Evolutionary conservation across 2,113 vertebrate species (phyloP).

Genomic region (Monopterus albus): DNA sequence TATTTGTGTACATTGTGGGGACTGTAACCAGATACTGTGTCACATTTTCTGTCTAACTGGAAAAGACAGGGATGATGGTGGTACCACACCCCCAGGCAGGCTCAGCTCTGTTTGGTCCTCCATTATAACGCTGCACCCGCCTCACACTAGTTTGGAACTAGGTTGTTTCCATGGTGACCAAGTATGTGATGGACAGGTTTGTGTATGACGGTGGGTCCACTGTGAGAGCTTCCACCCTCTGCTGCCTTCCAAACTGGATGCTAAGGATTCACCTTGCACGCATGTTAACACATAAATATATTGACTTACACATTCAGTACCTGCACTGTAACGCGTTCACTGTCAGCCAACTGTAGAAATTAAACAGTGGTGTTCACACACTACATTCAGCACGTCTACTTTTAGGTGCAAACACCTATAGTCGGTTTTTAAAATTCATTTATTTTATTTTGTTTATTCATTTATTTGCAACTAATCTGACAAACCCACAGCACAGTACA

Average conservation of each 20-base stretch:
- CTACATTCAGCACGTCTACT: slow-evolving; percentile 30
- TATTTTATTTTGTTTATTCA: neutral
- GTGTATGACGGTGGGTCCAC: slow-evolving; percentile 68
- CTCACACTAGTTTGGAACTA: slow-evolving; percentile 77
- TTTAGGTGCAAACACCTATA: slow-evolving; percentile 54
- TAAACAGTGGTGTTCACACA: slow-evolving; percentile 23
- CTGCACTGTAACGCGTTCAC: slow-evolving; percentile 15
- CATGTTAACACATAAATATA: slow-evolving; percentile 5
- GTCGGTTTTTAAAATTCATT: too few relatives aligned
- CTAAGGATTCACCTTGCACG: slow-evolving; percentile 31
- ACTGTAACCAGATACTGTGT: slow-evolving; percentile 16
- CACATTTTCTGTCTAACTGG: slow-evolving; percentile 35
- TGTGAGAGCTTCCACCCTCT: slow-evolving; percentile 50
- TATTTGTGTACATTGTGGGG: slow-evolving; percentile 24
- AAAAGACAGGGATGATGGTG: slow-evolving; percentile 50
- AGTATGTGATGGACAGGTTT: slow-evolving; percentile 80
- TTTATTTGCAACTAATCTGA: slow-evolving; percentile 15
- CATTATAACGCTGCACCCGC: slow-evolving; percentile 66
- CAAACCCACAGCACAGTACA: slow-evolving; percentile 33
- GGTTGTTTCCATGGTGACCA: slow-evolving; percentile 86
- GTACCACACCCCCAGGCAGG: slow-evolving; percentile 55
- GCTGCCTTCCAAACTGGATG: slow-evolving; percentile 32
- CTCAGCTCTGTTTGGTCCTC: slow-evolving; percentile 68
- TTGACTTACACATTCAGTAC: neutral
- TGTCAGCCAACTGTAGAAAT: slow-evolving; percentile 20